A percentile compares a stretch with the other conserved stretches of the same genome.
Conservation (phyloP, 2,888 invertebrate species). For the Spodoptera littoralis region DNA sequence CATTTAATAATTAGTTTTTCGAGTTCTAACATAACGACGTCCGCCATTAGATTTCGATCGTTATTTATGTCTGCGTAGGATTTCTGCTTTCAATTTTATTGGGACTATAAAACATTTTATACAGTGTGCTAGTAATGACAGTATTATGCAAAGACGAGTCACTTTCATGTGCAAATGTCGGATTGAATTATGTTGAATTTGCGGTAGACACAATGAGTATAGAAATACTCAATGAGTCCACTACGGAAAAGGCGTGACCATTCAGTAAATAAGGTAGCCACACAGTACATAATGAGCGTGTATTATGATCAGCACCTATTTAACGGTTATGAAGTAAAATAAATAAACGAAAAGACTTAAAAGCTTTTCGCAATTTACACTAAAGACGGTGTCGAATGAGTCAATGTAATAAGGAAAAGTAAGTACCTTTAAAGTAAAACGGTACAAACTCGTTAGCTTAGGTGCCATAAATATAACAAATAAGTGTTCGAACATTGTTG, state of each 20-base stretch:
- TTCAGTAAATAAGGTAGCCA: constrained; percentile 30
- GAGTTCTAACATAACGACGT: constrained; percentile 63
- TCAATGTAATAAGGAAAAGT: constrained; percentile 46
- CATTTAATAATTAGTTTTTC: constrained; percentile 63
- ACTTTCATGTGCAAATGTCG: constrained; percentile 62
- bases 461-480: constrained; percentile 21
- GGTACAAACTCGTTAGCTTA: constrained; percentile 26
- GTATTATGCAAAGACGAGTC: constrained; percentile 57
- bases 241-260: constrained; percentile 40
- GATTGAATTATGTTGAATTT: constrained; percentile 51
- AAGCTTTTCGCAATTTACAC: constrained; percentile 63
- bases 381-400: constrained; percentile 37
- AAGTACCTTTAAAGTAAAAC: constrained; percentile 15
- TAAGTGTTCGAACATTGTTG: constrained; percentile 23
- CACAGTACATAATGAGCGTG: constrained; percentile 4
- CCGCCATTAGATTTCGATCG: constrained; percentile 62
- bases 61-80: constrained; percentile 64
- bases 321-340: constrained; percentile 28
- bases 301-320: constrained; percentile 12
- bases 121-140: constrained; percentile 56
- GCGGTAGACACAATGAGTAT: constrained; percentile 44
- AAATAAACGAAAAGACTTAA: constrained; percentile 56
- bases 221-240: constrained; percentile 47
- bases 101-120: constrained; percentile 61
- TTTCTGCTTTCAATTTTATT: constrained; percentile 70